phyloP scores from a whole-genome alignment of 2,888 invertebrate genomes.

The Noctua fimbriata region DNA sequence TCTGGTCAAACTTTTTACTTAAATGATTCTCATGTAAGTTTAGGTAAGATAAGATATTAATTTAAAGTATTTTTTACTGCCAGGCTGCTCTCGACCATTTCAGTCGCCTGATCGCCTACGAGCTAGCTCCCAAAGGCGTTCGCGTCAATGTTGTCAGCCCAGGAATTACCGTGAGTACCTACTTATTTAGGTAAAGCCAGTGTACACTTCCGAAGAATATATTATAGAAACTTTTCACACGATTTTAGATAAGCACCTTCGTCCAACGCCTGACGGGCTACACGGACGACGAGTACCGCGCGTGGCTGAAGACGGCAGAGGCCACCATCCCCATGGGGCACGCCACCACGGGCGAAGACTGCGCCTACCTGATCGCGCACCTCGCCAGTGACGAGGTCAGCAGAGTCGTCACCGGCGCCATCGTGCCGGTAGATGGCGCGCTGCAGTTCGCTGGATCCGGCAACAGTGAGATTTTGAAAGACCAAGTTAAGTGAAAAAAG shows the following conservation, averaged over 20 bases:
- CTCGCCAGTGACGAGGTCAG: slow-evolving; percentile 92
- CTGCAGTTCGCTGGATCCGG: slow-evolving; percentile 59
- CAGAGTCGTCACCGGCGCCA: slow-evolving; percentile 86
- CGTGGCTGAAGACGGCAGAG: slow-evolving; percentile 60
- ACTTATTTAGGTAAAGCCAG: background rate
- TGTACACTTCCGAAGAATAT: background rate
- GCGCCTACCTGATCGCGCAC: slow-evolving; percentile 95
- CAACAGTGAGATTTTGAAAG: slow-evolving; percentile 46
- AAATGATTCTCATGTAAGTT: background rate
- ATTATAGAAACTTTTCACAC: background rate
- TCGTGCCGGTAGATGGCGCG: slow-evolving; percentile 91
- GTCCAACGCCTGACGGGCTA: slow-evolving; percentile 87
- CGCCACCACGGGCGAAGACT: slow-evolving; percentile 90
- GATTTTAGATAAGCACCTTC: slow-evolving; percentile 36
- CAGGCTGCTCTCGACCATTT: slow-evolving; percentile 76
- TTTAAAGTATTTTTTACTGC: background rate
- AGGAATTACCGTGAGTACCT: slow-evolving; percentile 91
- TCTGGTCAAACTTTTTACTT: background rate
- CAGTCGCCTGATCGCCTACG: slow-evolving; percentile 92
- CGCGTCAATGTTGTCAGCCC: slow-evolving; percentile 94
- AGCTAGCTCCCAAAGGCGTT: slow-evolving; percentile 90
- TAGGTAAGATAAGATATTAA: background rate
- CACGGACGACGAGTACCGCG: slow-evolving; percentile 87
- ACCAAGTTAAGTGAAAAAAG: slow-evolving; percentile 34
- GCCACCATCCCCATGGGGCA: slow-evolving; percentile 62